These are phyloP conservation scores for Sorex araneus DNA, from an alignment of 2,113 vertebrate genomes.

Conservation along the genomic window DNA sequence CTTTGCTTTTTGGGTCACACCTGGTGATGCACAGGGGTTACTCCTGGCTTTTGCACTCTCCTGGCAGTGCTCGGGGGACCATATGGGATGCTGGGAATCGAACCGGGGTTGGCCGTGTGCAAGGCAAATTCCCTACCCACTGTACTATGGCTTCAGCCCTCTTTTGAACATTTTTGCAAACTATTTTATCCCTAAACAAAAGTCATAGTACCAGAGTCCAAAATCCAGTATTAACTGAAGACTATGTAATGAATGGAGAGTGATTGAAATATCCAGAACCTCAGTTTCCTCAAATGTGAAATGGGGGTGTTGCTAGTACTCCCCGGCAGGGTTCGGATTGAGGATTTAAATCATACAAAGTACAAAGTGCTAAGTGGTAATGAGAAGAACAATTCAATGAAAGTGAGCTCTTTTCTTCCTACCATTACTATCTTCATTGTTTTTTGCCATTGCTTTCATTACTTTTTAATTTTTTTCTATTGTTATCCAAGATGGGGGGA, in stretches of 20 bases:
- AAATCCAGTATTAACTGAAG: background rate
- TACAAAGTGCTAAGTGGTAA: background rate
- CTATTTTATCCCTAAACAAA: background rate
- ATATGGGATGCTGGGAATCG: too few species aligned
- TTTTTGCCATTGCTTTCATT: background rate
- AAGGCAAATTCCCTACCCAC: too few species aligned
- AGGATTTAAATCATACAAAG: background rate
- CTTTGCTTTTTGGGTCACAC: too few species aligned
- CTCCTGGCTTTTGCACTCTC: too few species aligned
- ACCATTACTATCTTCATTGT: background rate
- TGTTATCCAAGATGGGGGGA: conserved; percentile 33
- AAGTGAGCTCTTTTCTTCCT: background rate
- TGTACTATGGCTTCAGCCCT: too few species aligned
- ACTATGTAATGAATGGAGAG: background rate
- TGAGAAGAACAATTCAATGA: background rate
- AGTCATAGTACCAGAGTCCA: background rate
- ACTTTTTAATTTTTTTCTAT: background rate
- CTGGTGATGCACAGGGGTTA: too few species aligned
- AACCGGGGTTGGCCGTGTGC: too few species aligned
- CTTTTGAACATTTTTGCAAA: background rate
- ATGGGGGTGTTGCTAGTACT: background rate
- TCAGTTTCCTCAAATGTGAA: background rate
- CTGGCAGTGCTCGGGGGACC: too few species aligned
- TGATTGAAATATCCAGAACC: background rate
- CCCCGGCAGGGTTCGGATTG: background rate